Evolutionary conservation across 2,113 vertebrate genomes (phyloP), one percentile per base, ranked within the genome.

Genomic region (Pycnonotus jocosus): DNA sequence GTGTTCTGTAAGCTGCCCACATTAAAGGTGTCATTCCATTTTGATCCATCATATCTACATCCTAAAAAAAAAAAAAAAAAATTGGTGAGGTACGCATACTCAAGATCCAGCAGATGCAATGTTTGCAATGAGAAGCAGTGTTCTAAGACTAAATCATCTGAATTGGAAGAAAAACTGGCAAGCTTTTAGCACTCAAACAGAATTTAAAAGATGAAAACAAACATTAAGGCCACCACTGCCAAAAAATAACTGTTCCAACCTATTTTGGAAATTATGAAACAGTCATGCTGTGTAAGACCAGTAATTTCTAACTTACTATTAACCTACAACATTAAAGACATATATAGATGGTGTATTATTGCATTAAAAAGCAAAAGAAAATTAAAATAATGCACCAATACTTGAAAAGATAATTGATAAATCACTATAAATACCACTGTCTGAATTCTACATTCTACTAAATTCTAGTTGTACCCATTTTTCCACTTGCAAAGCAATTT

Each of bases 1-100:
- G 99, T 81, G 99, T 99, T 97, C 99, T 98, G 97, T 99, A 99
- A 68, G 99, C 99, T 66, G 99, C 99, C 99, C 99, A 99, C 99
- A 99, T 99, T 96, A 99, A 98, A 89, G 99, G 99, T 50, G 99
- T 99, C 99, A 99, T 99, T 97, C 99, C 99, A 87, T 99, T 99
- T 97, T 99, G 99, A 98, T 99, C 99, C 99, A 99, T 99, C 99
- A 99, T 99, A 98, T 99, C 99, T 91, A 99, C 99, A 97, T 99
- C 99, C 99, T 99, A 95, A 95, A 84, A 95, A 71, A 93, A 19
- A 92, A 51, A 40, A 48, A 84, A 57, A 94, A 86, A 30, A 86
- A 7, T 30, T 71, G 82, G 45, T 91, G 68, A 97, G 35, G 61
- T 21, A 90, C 95, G 58, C 37, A 53, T 4, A 44, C 6, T 77